phyloP scores from a whole-genome alignment of 2,888 invertebrate genomes.

The Drosophila lacicola region DNA sequence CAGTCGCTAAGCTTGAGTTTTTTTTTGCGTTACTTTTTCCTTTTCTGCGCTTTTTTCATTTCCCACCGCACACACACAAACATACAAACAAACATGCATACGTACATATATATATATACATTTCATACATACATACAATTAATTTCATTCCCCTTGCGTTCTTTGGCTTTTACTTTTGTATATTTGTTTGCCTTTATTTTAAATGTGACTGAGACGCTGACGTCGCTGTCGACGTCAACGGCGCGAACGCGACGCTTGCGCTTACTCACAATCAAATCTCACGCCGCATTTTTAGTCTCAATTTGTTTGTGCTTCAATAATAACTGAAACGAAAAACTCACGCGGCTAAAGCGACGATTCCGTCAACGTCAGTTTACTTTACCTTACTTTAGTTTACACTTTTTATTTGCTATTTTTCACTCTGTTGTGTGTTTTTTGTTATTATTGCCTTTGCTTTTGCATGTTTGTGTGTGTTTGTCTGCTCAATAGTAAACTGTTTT shows the following conservation, averaged over 20 bases:
- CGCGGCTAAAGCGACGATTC: slow-evolving; percentile 75
- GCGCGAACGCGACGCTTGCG: slow-evolving; percentile 63
- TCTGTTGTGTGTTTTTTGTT: slow-evolving; percentile 34
- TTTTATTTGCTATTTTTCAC: slow-evolving; percentile 39
- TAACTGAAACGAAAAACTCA: slow-evolving; percentile 80
- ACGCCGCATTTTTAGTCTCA: slow-evolving; percentile 83
- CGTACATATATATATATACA: slow-evolving; percentile 4
- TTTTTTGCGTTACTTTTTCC: slow-evolving; percentile 25
- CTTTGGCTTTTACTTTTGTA: slow-evolving; percentile 61
- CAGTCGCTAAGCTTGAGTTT: slow-evolving; percentile 54
- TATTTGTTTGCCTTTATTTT: slow-evolving; percentile 59
- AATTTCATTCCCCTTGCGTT: slow-evolving; percentile 51
- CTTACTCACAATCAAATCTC: slow-evolving; percentile 83
- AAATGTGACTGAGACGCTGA: slow-evolving; percentile 52
- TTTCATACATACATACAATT: slow-evolving; percentile 39
- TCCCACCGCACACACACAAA: slow-evolving; percentile 35
- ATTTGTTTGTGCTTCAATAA: slow-evolving; percentile 82
- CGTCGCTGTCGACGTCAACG: slow-evolving; percentile 40
- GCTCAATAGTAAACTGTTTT: slow-evolving; percentile 53
- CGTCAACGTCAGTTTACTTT: slow-evolving; percentile 74
- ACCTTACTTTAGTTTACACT: slow-evolving; percentile 47
- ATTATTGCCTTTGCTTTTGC: slow-evolving; percentile 55
- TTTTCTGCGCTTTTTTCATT: slow-evolving; percentile 46
- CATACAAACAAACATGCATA: slow-evolving; percentile 10
- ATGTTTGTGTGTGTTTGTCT: slow-evolving; percentile 51